These are phyloP conservation scores for Crax fasciolata DNA, from an alignment of 2,797 vertebrate genomes.

Conservation along the genomic window DNA sequence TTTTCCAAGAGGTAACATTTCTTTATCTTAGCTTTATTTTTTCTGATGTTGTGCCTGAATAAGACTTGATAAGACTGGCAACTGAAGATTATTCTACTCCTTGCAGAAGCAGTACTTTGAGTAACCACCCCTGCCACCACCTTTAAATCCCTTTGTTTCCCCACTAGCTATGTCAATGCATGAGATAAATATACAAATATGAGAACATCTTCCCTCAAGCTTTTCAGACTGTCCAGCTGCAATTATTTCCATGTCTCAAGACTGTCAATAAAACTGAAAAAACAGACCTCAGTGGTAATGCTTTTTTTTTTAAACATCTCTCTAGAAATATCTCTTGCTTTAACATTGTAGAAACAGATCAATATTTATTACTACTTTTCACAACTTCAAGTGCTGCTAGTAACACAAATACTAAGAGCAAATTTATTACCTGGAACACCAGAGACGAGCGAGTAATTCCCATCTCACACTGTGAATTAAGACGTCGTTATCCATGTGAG, in stretches of 20 bases:
- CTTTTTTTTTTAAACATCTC: neutral
- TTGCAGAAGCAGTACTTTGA: neutral
- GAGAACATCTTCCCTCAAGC: neutral
- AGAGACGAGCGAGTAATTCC: constrained; percentile 50
- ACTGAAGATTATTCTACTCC: neutral
- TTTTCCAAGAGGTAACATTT: neutral
- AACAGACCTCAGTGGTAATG: neutral
- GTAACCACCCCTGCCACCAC: neutral
- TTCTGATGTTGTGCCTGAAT: neutral
- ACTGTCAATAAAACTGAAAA: neutral
- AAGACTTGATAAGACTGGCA: neutral
- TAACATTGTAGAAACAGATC: neutral
- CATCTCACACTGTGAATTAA: constrained; percentile 58
- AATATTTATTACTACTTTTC: neutral
- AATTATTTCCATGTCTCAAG: neutral
- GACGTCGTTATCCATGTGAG: constrained; percentile 29
- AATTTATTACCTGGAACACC: constrained; percentile 58
- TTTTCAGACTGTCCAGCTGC: neutral
- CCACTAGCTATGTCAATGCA: neutral
- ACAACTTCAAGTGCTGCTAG: neutral
- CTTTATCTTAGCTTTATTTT: neutral
- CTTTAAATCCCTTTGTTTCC: neutral
- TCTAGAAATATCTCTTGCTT: neutral
- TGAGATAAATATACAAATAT: neutral
- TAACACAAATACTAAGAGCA: constrained; percentile 17